Percentiles rank a stretch among this genome's conserved stretches.
Conservation (phyloP, 1,140 invertebrate species). For the Helicoverpa zea region DNA sequence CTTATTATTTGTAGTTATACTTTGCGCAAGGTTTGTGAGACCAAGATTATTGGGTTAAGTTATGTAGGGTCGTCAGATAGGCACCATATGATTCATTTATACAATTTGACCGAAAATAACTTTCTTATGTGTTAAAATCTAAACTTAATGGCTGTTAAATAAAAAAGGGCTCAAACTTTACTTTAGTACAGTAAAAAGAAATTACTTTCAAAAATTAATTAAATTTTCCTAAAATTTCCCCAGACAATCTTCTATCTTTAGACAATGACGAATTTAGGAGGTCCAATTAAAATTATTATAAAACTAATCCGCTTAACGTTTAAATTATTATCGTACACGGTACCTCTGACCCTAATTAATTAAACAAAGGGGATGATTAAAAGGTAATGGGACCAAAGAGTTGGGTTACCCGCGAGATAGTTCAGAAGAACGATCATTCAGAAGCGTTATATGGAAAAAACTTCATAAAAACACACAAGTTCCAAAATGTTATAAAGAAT, state of each 20-base stretch:
- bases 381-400: conserved; percentile 61
- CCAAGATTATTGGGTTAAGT: too few relatives aligned
- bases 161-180: too few relatives aligned
- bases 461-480: background rate
- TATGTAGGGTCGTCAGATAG: too few relatives aligned
- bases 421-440: conserved; percentile 2
- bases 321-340: conserved; percentile 62
- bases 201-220: background rate
- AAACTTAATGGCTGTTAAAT: too few relatives aligned
- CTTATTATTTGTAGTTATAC: too few relatives aligned
- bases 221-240: background rate
- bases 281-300: conserved; percentile 66
- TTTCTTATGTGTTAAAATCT: too few relatives aligned
- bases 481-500: background rate
- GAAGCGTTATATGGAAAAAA: background rate
- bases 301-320: conserved; percentile 66
- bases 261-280: conserved; percentile 23
- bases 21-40: too few relatives aligned
- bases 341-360: conserved; percentile 71
- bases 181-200: background rate
- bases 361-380: conserved; percentile 66
- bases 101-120: too few relatives aligned
- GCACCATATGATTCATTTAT: too few relatives aligned
- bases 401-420: conserved; percentile 52
- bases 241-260: background rate